Conservation (phyloP, 2,888 invertebrate species). For the Lydus trimaculatus region DNA sequence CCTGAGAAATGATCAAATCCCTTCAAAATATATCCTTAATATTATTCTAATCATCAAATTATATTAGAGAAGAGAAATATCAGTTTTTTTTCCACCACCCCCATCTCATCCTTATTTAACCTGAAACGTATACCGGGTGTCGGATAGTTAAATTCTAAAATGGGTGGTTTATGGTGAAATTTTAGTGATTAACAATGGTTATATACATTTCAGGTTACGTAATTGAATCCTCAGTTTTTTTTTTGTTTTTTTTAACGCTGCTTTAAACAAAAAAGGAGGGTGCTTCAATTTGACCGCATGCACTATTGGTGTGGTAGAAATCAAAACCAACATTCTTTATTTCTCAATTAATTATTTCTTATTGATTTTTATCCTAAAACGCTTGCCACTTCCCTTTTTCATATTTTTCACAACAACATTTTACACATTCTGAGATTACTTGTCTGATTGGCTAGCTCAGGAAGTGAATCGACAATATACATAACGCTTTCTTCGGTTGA, state of each 20-base stretch:
- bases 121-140: constrained; percentile 11
- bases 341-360: not conserved
- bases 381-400: constrained; percentile 34
- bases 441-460: constrained; percentile 51
- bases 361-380: constrained; percentile 23
- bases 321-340: not conserved
- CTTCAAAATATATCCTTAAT: constrained; percentile 11
- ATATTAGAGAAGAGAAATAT: too few species aligned
- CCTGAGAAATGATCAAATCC: constrained; percentile 10
- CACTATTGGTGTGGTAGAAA: constrained; percentile 35
- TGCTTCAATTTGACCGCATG: constrained; percentile 32
- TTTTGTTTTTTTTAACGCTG: constrained; percentile 14
- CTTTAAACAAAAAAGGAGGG: constrained; percentile 9
- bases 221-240: not conserved
- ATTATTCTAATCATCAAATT: too few species aligned
- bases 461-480: constrained; percentile 23
- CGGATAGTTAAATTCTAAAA: not conserved
- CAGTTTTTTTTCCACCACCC: too few species aligned
- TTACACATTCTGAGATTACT: constrained; percentile 46
- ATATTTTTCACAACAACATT: constrained; percentile 11
- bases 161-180: not conserved
- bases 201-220: constrained; percentile 15
- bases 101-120: constrained; percentile 15
- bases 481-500: constrained; percentile 20
- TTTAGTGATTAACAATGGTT: not conserved